Percentiles rank a stretch among this genome's conserved stretches.
These are phyloP conservation scores for Hyles euphorbiae DNA, from an alignment of 1,140 invertebrate species.

Conservation along the genomic window DNA sequence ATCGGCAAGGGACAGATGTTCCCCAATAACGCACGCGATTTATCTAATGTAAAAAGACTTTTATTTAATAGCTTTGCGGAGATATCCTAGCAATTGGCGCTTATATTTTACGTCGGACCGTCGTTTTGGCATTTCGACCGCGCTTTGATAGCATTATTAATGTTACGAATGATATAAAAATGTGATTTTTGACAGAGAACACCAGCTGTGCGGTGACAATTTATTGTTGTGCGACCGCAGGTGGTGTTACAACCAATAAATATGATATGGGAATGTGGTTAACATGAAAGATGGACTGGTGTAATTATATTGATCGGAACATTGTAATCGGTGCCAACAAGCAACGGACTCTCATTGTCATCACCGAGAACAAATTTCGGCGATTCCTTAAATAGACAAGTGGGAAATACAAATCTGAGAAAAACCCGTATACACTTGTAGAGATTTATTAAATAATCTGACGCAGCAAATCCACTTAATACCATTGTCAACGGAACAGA, in stretches of 20 bases:
- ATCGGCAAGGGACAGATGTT: conserved; percentile 71
- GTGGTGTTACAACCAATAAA: conserved; percentile 33
- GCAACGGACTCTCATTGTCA: conserved; percentile 42
- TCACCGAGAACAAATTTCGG: conserved; percentile 26
- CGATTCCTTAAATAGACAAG: conserved; percentile 52
- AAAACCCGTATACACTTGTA: conserved; percentile 16
- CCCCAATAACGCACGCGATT: conserved; percentile 65
- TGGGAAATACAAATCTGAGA: conserved; percentile 40
- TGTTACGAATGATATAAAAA: conserved; percentile 10
- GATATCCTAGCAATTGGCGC: conserved; percentile 61
- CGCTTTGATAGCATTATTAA: conserved; percentile 23
- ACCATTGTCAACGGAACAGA: conserved; percentile 37
- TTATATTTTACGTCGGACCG: conserved; percentile 59
- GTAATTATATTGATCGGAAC: conserved; percentile 34
- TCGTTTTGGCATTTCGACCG: conserved; percentile 52
- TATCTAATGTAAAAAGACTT: conserved; percentile 74
- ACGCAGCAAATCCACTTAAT: conserved; percentile 39
- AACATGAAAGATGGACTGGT: background rate
- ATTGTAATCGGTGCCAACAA: conserved; percentile 46
- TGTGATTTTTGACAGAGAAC: conserved; percentile 44
- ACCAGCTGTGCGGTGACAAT: conserved; percentile 48
- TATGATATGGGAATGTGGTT: conserved; percentile 28
- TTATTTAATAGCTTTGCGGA: conserved; percentile 69
- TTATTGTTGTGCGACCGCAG: conserved; percentile 49
- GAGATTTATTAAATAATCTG: conserved; percentile 31